Conservation (phyloP, 2,888 invertebrate genomes). For the Phragmatobia fuliginosa region DNA sequence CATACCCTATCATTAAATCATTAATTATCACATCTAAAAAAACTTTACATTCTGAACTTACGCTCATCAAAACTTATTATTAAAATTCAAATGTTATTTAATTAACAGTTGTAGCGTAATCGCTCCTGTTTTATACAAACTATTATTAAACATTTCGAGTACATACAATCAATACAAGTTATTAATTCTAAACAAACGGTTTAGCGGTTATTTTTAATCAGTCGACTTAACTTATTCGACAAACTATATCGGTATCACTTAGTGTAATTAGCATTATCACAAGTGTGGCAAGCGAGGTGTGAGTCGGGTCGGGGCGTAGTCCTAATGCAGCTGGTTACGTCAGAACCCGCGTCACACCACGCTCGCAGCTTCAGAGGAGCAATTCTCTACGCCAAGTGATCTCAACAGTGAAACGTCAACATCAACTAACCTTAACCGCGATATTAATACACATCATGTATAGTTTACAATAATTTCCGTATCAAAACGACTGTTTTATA, state of each 20-base stretch:
- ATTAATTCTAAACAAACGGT: constrained; percentile 38
- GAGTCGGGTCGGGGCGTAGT: constrained; percentile 26
- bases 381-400: constrained; percentile 36
- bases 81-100: constrained; percentile 55
- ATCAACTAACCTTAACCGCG: constrained; percentile 38
- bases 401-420: constrained; percentile 32
- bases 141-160: constrained; percentile 38
- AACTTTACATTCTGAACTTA: constrained; percentile 56
- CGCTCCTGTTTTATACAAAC: constrained; percentile 29
- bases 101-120: constrained; percentile 35
- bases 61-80: constrained; percentile 62
- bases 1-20: constrained; percentile 47
- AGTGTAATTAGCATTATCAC: constrained; percentile 41
- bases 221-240: constrained; percentile 62
- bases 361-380: constrained; percentile 7
- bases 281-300: constrained; percentile 30
- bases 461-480: constrained; percentile 20
- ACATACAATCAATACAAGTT: too few relatives aligned
- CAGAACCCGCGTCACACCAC: constrained; percentile 26
- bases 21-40: constrained; percentile 66
- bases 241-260: constrained; percentile 48
- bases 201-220: constrained; percentile 60
- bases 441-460: constrained; percentile 26
- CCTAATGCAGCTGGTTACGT: constrained; percentile 39
- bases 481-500: constrained; percentile 10